Base-by-base conservation (phyloP, 2,797 vertebrate genomes). In the Alosa sapidissima region DNA sequence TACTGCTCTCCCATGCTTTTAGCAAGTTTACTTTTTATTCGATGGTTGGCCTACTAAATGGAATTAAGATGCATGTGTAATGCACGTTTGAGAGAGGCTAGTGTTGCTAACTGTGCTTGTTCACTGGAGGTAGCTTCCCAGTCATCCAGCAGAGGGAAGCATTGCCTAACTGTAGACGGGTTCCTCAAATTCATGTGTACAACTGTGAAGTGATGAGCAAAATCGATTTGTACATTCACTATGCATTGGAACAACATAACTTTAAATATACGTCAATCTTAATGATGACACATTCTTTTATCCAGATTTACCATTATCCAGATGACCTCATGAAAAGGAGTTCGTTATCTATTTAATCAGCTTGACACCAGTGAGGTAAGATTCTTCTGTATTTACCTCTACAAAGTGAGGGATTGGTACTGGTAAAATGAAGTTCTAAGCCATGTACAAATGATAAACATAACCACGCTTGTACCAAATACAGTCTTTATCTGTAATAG, bases 81-180 rank as follows among this genome's bases (percentile, higher is more conserved):
- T 51, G 49, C 11, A 51, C 49, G 19, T 58, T 58, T 62, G 58
- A 24, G 8, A 62, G 41, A 41, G 41, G 6, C 21, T 62, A 62
- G 21, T n/a, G n/a, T 10, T 62, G 58, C 8, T 62, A 24, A 78
- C 16, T 0, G 8, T 78, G 65, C 3, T 11, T 72, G 36, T 47
- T 7, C 14, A 78, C 2, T 7, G 72, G 3, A 5, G 72, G 28
- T 47, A 47, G 36, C 41, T 78, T 5, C 19, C 72, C 72, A 21
- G 16, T 45, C 72, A 47, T 47, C 72, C 72, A 45, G 41, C 55
- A 89, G 89, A 81, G 82, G 88, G 87, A 51, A 72, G 47, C 82
- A 47, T 88, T 33, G 82, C 9, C 28, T 51, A 51, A 51, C 24
- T 84, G 81, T 49, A 72, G 19, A 49, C 41, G 41, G 21, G 5